Evolutionary conservation across 2,888 invertebrate species (phyloP), one percentile per base, ranked within the genome.

Genomic region (Rhogogaster chlorosoma): DNA sequence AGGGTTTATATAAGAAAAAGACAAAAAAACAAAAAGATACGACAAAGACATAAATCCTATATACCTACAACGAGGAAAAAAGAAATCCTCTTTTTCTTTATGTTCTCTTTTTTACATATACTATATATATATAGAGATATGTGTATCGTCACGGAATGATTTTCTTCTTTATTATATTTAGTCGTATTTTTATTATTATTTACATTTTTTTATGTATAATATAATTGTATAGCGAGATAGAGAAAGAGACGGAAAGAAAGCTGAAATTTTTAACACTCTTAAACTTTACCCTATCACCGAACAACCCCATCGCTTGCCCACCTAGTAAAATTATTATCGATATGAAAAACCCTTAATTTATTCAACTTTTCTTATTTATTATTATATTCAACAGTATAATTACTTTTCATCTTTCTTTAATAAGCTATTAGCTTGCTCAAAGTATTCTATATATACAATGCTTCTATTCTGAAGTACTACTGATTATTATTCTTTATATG

Each of bases 141-240:
- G 6, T 18, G 12, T n/a, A 49, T 49, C n/a, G 53, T 53, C 7
- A 53, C n/a, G 53, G n/a, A 53, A 53, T 53, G n/a, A n/a, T 53
- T 53, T 53, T n/a, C 53, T n/a, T n/a, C 53, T 53, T 53, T n/a
- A 7, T 53, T 53, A n/a, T 53, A n/a, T n/a, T 53, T n/a, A 53
- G n/a, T 53, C n/a, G n/a, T 53, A 61, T 61, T 61, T 61, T 61
- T 61, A 61, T 61, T 61, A 61, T 61, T 61, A 61, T 26, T 61
- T 61, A 61, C 12, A 61, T 10, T 61, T 22, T 22, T 61, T 61
- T 26, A 61, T 61, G 26, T 22, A 26, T 22, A 22, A 61, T 61
- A 61, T 61, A 26, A 61, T 26, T n/a, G n/a, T 53, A 53, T 49
- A n/a, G 6, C 5, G 5, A 49, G 18, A 49, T n/a, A 49, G 18